Evolutionary conservation across 2,113 vertebrate genomes (phyloP).

Genomic region (Pluvialis apricaria): DNA sequence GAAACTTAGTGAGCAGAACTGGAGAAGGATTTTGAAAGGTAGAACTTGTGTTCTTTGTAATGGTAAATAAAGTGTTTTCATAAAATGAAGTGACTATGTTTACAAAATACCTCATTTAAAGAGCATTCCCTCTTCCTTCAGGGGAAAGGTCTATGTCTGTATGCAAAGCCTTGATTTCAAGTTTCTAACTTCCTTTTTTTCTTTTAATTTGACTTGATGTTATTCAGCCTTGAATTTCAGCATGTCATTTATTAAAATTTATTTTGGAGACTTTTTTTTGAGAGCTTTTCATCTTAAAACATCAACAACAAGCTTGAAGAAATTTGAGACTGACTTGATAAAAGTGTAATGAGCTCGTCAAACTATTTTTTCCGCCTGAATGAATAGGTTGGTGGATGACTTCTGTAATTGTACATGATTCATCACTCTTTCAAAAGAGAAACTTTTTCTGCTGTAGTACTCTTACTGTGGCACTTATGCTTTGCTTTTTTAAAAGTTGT

Average conservation of each 20-base stretch:
- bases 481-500: neutral
- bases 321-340: neutral
- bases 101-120: neutral
- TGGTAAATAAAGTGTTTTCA: neutral
- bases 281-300: neutral
- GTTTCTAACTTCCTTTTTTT: neutral
- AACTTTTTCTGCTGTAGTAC: neutral
- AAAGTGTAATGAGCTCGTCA: neutral
- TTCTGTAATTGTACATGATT: neutral
- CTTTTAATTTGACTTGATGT: neutral
- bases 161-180: neutral
- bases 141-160: neutral
- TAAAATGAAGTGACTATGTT: neutral
- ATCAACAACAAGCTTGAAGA: neutral
- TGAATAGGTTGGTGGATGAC: neutral
- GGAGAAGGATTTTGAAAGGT: neutral
- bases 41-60: neutral
- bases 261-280: neutral
- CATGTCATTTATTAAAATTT: neutral
- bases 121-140: neutral
- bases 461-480: neutral
- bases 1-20: neutral
- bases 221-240: neutral
- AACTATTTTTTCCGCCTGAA: neutral
- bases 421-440: neutral